phyloP scores from a whole-genome alignment of 2,113 vertebrate genomes.

The Cololabis saira region DNA sequence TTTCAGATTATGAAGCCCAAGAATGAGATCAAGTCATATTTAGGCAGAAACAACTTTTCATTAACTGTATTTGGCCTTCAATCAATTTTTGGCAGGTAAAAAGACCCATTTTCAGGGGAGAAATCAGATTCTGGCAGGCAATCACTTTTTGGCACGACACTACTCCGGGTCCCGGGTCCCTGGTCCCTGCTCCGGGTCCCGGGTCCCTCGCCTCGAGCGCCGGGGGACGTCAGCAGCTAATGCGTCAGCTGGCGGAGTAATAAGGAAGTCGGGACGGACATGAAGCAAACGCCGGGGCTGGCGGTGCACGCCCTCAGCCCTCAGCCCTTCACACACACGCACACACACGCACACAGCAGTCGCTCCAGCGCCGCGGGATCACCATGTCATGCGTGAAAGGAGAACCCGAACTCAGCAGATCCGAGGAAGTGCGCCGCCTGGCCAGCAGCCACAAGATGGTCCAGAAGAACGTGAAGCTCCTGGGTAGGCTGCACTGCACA shows the following conservation, averaged over 20 bases:
- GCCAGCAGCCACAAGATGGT: constrained; percentile 39
- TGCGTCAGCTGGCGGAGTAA: constrained; percentile 28
- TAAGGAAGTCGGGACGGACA: not conserved
- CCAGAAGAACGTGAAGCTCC: constrained; percentile 56
- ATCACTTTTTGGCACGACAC: too few species aligned
- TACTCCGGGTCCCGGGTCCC: too few species aligned
- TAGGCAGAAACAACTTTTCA: too few species aligned
- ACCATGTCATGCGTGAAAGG: constrained; percentile 74
- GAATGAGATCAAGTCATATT: too few species aligned
- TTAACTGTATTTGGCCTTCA: too few species aligned
- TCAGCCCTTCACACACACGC: too few species aligned
- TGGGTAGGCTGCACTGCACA: constrained; percentile 82
- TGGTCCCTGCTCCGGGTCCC: too few species aligned
- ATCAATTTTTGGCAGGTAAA: too few species aligned
- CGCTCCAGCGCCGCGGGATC: not conserved
- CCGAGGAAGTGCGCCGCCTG: constrained; percentile 62
- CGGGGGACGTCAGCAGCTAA: not conserved
- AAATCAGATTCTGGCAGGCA: too few species aligned
- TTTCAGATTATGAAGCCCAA: too few species aligned
- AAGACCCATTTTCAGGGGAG: too few species aligned
- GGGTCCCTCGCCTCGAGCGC: too few species aligned
- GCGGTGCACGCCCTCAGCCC: constrained; percentile 65
- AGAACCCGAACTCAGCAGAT: constrained; percentile 52
- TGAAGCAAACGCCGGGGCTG: constrained; percentile 55
- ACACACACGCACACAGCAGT: not conserved